phyloP scores from a whole-genome alignment of 2,113 vertebrate species.

The Perca fluviatilis region DNA sequence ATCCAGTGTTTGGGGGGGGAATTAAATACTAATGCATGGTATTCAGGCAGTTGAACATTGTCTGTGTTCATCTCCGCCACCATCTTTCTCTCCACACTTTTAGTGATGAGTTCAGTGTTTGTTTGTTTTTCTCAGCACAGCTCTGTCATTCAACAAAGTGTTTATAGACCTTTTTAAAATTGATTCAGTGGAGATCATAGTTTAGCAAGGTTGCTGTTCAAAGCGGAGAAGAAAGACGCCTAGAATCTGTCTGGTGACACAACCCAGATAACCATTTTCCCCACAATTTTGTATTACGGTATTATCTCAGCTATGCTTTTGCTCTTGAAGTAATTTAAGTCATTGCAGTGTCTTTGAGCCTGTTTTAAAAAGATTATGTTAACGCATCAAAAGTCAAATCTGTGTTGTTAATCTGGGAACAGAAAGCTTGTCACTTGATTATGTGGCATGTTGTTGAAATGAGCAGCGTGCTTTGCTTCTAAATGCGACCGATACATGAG shows the following conservation, averaged over 20 bases:
- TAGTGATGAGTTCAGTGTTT: constrained; percentile 5
- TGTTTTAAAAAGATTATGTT: neutral
- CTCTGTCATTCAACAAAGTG: neutral
- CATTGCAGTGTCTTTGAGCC: neutral
- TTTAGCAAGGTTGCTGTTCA: constrained; percentile 9
- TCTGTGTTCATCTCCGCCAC: constrained; percentile 10
- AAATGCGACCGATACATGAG: neutral
- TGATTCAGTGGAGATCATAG: constrained; percentile 27
- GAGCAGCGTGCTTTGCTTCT: neutral
- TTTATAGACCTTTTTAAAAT: constrained; percentile 22
- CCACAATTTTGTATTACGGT: neutral
- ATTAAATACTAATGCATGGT: neutral
- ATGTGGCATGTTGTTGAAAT: neutral
- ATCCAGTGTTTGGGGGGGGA: neutral
- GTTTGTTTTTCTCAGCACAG: neutral
- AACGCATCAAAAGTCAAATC: neutral
- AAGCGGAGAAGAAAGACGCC: neutral
- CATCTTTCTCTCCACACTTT: neutral
- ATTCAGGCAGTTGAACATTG: constrained; percentile 13
- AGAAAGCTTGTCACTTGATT: neutral
- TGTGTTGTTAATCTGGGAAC: neutral
- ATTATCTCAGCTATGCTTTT: neutral
- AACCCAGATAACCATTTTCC: constrained; percentile 32
- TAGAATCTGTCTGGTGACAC: constrained; percentile 48
- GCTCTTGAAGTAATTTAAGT: neutral